These are phyloP conservation scores for Tillus elongatus DNA, from an alignment of 2,888 invertebrate genomes.

Conservation along the genomic window DNA sequence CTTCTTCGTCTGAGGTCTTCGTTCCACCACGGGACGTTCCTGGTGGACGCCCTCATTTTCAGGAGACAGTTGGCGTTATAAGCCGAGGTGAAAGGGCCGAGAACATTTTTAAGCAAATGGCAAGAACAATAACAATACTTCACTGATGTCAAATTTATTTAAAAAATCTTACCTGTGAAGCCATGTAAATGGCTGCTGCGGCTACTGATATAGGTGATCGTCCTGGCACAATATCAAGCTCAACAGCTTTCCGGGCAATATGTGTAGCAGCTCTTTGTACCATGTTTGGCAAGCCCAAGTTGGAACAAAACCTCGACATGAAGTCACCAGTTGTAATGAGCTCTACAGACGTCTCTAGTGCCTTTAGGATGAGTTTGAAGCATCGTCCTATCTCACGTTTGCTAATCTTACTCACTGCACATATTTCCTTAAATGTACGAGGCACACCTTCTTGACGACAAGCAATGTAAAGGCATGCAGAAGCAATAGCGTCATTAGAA, in stretches of 20 bases:
- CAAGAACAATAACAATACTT: too few species aligned
- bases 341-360: conserved; percentile 92
- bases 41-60: too few species aligned
- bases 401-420: conserved; percentile 96
- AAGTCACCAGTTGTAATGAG: conserved; percentile 98
- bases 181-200: conserved; percentile 99
- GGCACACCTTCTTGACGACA: conserved; percentile 98
- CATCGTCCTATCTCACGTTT: conserved; percentile 99
- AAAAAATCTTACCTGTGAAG: conserved; percentile 59
- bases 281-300: conserved; percentile 80
- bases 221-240: conserved; percentile 94
- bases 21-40: too few species aligned
- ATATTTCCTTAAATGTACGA: conserved; percentile 98
- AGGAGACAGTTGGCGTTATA: too few species aligned
- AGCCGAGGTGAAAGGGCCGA: too few species aligned
- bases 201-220: conserved; percentile 98
- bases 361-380: conserved; percentile 93
- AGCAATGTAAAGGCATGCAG: conserved; percentile 97
- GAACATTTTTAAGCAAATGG: too few species aligned
- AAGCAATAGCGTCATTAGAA: conserved; percentile 96
- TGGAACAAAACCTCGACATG: conserved; percentile 98
- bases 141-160: too few species aligned
- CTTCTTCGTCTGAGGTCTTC: too few species aligned
- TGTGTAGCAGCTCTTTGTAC: conserved; percentile 91
- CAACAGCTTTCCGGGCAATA: conserved; percentile 93